Percentiles rank a stretch among this genome's conserved stretches.
These are phyloP conservation scores for Cryptus viduatorius DNA, from an alignment of 2,888 invertebrate genomes.

Conservation along the genomic window DNA sequence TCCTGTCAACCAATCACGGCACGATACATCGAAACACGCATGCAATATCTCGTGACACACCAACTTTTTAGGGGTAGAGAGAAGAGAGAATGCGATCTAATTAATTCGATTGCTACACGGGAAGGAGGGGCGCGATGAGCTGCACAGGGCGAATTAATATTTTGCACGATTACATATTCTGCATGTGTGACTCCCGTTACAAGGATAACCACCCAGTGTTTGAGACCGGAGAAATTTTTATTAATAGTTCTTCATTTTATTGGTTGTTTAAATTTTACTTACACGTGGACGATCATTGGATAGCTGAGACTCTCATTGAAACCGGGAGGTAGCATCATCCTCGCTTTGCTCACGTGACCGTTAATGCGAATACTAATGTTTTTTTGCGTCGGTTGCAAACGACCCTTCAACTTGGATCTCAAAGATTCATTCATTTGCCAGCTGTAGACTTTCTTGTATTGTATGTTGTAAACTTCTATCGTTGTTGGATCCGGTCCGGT, in stretches of 20 bases:
- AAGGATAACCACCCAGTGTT: neutral
- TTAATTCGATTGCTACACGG: constrained; percentile 8
- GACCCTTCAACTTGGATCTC: constrained; percentile 85
- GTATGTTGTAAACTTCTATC: constrained; percentile 86
- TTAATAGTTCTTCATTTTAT: constrained; percentile 17
- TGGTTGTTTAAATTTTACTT: constrained; percentile 72
- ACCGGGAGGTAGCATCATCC: constrained; percentile 89
- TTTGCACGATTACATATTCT: constrained; percentile 21
- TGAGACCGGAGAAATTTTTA: neutral
- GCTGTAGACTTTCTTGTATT: constrained; percentile 79
- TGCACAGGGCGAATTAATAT: constrained; percentile 17
- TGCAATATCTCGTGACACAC: too few relatives aligned
- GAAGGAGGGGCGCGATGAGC: neutral
- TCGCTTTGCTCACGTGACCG: constrained; percentile 87
- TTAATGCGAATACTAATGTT: constrained; percentile 86
- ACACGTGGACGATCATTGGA: constrained; percentile 91
- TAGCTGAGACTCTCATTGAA: constrained; percentile 88
- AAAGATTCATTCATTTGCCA: constrained; percentile 88
- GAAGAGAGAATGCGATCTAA: too few relatives aligned
- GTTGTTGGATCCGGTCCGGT: constrained; percentile 88
- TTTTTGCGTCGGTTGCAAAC: constrained; percentile 86
- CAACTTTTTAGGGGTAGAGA: too few relatives aligned
- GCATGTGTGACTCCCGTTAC: constrained; percentile 7
- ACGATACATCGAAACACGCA: too few relatives aligned
- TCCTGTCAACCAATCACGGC: too few relatives aligned